A percentile compares a stretch with the other conserved stretches of the same genome.
Conservation (phyloP, 1,140 invertebrate species). For the Heliconius congener region DNA sequence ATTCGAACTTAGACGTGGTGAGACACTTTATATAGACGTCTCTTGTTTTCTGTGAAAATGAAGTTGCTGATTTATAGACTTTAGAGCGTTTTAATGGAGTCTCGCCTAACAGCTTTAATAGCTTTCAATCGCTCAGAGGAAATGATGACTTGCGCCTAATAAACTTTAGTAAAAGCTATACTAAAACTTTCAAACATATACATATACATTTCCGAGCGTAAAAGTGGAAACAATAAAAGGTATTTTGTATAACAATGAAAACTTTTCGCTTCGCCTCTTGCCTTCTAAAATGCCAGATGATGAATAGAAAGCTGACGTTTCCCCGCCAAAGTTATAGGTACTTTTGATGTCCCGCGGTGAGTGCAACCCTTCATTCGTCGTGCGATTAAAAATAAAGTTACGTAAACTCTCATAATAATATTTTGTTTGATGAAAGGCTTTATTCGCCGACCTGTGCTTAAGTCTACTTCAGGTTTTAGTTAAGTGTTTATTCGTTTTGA, state of each 20-base stretch:
- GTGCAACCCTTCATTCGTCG: slow-evolving; percentile 31
- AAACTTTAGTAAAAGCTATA: slow-evolving; percentile 20
- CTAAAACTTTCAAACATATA: slow-evolving; percentile 35
- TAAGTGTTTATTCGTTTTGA: background rate
- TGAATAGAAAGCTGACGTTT: slow-evolving; percentile 50
- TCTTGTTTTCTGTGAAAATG: slow-evolving; percentile 40
- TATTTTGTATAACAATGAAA: slow-evolving; percentile 54
- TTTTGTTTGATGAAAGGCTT: slow-evolving; percentile 33
- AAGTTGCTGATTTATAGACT: slow-evolving; percentile 41
- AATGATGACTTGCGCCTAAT: slow-evolving; percentile 30
- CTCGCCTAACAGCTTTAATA: slow-evolving; percentile 33
- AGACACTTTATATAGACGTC: slow-evolving; percentile 31
- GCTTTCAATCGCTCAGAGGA: slow-evolving; percentile 22
- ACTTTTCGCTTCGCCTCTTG: slow-evolving; percentile 62
- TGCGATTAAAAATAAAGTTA: slow-evolving; percentile 42
- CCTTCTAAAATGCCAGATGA: slow-evolving; percentile 56
- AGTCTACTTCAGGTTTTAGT: slow-evolving; percentile 11
- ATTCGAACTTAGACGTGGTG: slow-evolving; percentile 28
- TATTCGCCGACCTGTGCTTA: slow-evolving; percentile 14
- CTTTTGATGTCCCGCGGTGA: slow-evolving; percentile 35
- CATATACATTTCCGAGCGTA: slow-evolving; percentile 48
- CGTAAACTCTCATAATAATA: slow-evolving; percentile 33
- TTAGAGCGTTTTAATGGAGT: slow-evolving; percentile 35
- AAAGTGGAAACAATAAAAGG: slow-evolving; percentile 53
- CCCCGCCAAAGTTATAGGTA: slow-evolving; percentile 38